Conservation (phyloP, 1,140 invertebrate genomes). For the Tigriopus japonicus region DNA sequence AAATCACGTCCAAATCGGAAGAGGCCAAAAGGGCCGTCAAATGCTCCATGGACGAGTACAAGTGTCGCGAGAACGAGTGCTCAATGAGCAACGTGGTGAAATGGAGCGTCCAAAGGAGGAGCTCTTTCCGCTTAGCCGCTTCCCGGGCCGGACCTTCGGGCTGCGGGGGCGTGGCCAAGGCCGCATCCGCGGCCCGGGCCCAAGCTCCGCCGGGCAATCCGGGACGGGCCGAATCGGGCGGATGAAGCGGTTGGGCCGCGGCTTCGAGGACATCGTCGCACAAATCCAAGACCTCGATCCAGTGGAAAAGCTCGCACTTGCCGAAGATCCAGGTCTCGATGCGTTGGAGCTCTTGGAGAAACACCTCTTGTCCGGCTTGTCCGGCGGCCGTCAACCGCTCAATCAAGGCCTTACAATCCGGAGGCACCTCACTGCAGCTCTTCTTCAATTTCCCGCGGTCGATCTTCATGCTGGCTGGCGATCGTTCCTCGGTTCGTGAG, state of each 20-base stretch:
- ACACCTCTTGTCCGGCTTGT: conserved; percentile 42
- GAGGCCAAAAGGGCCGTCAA: conserved; percentile 59
- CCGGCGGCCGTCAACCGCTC: conserved; percentile 18
- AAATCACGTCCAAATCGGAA: conserved; percentile 66
- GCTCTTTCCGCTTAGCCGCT: conserved; percentile 40
- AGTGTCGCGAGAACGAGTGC: conserved; percentile 70
- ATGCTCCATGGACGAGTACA: conserved; percentile 82
- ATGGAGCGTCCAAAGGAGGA: conserved; percentile 54
- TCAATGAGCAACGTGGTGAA: conserved; percentile 73
- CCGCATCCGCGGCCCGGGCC: neutral
- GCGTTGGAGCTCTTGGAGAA: conserved; percentile 47
- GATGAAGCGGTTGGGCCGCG: conserved; percentile 30
- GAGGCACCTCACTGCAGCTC: conserved; percentile 65
- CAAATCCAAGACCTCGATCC: conserved; percentile 66
- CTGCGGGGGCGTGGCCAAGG: neutral
- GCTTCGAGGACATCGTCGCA: conserved; percentile 61
- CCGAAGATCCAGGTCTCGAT: conserved; percentile 72
- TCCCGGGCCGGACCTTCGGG: neutral
- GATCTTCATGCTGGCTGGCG: conserved; percentile 62
- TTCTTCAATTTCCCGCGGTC: conserved; percentile 66
- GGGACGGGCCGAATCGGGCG: conserved; percentile 29
- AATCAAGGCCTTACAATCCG: conserved; percentile 20
- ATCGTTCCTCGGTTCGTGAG: too few relatives aligned
- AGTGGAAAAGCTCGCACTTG: conserved; percentile 77
- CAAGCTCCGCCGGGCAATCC: conserved; percentile 51